Evolutionary conservation across 2,888 invertebrate species (phyloP).

Genomic region (Cacoxenus indagator): DNA sequence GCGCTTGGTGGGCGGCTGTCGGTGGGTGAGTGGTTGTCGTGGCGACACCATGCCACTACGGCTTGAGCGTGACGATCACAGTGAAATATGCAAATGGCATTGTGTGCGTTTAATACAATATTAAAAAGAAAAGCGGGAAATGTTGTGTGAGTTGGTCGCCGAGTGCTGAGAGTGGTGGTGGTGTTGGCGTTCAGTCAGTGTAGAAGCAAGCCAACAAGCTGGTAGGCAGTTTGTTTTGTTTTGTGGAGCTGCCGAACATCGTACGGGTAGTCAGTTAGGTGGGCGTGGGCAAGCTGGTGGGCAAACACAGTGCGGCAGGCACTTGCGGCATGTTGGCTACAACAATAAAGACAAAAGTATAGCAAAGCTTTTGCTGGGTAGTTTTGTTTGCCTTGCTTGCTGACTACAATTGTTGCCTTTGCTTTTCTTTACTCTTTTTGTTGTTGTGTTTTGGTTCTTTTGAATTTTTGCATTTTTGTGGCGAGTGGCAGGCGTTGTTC

Average conservation of each 20-base stretch:
- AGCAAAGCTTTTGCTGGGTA: constrained; percentile 43
- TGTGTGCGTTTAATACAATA: constrained; percentile 1
- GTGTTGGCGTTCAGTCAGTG: neutral
- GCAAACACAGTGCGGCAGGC: constrained; percentile 41
- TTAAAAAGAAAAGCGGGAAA: constrained; percentile 8
- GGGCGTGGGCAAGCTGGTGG: neutral
- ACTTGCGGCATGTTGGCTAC: constrained; percentile 54
- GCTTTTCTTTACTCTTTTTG: neutral
- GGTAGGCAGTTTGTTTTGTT: neutral
- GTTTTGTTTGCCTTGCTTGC: neutral
- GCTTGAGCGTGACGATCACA: neutral
- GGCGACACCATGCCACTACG: neutral
- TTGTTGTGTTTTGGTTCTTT: neutral
- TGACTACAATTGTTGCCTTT: neutral
- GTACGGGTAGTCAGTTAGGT: neutral
- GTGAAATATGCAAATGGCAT: constrained; percentile 13
- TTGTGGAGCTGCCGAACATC: neutral
- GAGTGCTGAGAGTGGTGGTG: neutral
- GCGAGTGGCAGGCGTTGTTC: neutral
- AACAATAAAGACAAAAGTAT: constrained; percentile 50
- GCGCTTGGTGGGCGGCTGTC: neutral
- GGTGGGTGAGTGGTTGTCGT: neutral
- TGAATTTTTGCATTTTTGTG: neutral
- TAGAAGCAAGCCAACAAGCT: neutral
- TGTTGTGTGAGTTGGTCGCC: neutral